These are phyloP conservation scores for Pandion haliaetus DNA, from an alignment of 2,113 vertebrate species.

Conservation along the genomic window DNA sequence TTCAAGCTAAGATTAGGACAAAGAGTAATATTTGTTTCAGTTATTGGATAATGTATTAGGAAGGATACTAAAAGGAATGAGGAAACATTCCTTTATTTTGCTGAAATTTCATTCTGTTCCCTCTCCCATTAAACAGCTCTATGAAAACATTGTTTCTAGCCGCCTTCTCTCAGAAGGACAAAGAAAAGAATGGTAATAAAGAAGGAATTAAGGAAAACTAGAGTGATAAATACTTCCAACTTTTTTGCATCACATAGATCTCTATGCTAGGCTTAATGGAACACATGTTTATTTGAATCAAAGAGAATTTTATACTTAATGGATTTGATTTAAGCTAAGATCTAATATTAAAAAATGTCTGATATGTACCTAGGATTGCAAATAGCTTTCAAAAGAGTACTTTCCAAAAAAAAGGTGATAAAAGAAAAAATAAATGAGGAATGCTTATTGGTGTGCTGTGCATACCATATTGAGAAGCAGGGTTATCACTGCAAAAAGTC, in stretches of 20 bases:
- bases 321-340: slow-evolving; percentile 26
- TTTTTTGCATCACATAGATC: background rate
- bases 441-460: background rate
- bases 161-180: background rate
- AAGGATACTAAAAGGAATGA: background rate
- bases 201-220: slow-evolving; percentile 42
- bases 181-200: slow-evolving; percentile 34
- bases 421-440: background rate
- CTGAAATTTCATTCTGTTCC: background rate
- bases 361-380: background rate
- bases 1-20: background rate
- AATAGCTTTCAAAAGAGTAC: background rate
- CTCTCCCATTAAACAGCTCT: background rate
- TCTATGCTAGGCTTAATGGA: background rate
- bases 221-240: slow-evolving; percentile 12
- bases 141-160: background rate
- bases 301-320: slow-evolving; percentile 15
- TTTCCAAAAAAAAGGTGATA: background rate
- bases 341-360: slow-evolving; percentile 12
- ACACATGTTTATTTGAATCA: slow-evolving; percentile 19
- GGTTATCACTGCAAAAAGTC: background rate
- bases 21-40: background rate
- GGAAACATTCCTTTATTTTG: background rate
- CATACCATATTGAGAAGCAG: background rate
- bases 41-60: background rate